Percentiles rank a stretch among this genome's conserved stretches.
phyloP scores from a whole-genome alignment of 2,113 vertebrate genomes.

The Callospermophilus lateralis region DNA sequence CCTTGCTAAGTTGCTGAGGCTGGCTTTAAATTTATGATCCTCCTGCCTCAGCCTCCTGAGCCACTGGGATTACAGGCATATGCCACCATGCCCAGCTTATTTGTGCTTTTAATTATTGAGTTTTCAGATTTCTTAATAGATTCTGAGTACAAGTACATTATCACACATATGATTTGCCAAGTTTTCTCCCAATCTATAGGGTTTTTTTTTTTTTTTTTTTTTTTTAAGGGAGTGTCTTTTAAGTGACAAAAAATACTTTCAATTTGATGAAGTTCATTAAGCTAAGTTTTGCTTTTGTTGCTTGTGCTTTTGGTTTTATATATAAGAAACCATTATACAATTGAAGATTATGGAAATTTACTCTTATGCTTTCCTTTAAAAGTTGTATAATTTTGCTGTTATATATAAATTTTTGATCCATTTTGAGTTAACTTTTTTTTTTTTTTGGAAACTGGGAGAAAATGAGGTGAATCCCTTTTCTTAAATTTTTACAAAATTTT shows the following conservation, averaged over 20 bases:
- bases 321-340: not conserved
- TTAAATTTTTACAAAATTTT: no score
- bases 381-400: not conserved
- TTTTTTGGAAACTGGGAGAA: no score
- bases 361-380: not conserved
- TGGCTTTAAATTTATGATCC: no score
- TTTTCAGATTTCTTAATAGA: not conserved
- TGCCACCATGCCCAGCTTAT: no score
- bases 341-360: not conserved
- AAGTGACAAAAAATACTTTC: not conserved
- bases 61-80: no score
- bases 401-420: not conserved
- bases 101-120: not conserved
- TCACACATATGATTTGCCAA: no score
- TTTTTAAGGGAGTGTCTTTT: not conserved
- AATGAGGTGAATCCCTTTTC: no score
- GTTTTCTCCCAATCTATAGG: not conserved
- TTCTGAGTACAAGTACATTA: not conserved
- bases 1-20: no score
- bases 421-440: not conserved
- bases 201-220: not conserved
- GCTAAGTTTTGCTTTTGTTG: conserved; percentile 25
- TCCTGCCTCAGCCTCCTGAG: no score
- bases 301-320: conserved; percentile 25
- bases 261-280: not conserved